Conservation (phyloP, 2,113 vertebrate species). For the Grammomys surdaster region DNA sequence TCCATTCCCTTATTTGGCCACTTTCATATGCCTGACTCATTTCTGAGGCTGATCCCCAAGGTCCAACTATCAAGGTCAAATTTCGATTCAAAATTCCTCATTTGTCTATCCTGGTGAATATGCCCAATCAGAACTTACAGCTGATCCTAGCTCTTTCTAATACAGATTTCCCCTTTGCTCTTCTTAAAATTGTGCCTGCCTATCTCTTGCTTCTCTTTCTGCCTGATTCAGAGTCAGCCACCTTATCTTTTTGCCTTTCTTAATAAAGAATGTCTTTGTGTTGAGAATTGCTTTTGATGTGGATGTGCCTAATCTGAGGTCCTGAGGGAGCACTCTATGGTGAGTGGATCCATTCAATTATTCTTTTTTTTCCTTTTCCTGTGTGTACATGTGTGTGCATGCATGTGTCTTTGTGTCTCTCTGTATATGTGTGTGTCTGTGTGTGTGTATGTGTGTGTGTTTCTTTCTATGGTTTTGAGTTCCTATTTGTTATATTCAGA, state of each 20-base stretch:
- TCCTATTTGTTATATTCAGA: not conserved
- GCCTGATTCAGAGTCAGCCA: not conserved
- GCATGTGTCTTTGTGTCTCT: not conserved
- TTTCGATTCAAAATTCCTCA: not conserved
- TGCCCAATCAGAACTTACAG: not conserved
- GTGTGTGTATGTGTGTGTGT: not conserved
- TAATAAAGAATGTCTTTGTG: not conserved
- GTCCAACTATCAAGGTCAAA: not conserved
- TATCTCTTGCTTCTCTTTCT: not conserved
- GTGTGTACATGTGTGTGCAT: not conserved
- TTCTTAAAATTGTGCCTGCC: not conserved
- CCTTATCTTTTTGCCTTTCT: not conserved
- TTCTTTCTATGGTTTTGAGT: not conserved
- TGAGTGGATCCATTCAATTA: not conserved
- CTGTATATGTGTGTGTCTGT: not conserved
- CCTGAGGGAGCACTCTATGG: not conserved
- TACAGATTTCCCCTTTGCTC: not conserved
- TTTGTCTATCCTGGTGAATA: not conserved
- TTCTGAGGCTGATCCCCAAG: not conserved
- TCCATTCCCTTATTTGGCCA: not conserved
- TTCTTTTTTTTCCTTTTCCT: not conserved
- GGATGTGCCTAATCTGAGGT: not conserved
- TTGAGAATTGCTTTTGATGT: not conserved
- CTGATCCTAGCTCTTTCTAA: not conserved
- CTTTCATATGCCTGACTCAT: not conserved